These are phyloP conservation scores for Amphilophus citrinellus DNA, from an alignment of 2,113 vertebrate species.

Conservation along the genomic window DNA sequence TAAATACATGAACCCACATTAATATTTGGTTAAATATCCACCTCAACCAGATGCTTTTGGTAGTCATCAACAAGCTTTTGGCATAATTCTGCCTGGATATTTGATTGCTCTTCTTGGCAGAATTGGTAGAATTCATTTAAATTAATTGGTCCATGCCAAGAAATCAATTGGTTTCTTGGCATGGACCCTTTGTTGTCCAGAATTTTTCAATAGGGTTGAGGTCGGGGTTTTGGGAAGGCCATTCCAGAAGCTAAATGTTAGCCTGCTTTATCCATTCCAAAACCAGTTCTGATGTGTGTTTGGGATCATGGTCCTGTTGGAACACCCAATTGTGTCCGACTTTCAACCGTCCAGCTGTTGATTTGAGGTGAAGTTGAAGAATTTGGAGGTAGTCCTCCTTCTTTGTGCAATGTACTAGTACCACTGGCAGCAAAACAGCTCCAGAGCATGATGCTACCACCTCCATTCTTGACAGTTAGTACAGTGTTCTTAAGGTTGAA, in stretches of 20 bases:
- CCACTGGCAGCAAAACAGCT: background rate
- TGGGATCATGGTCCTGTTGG: too few species aligned
- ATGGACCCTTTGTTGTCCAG: background rate
- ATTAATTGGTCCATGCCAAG: background rate
- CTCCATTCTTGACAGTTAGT: background rate
- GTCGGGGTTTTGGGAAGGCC: too few species aligned
- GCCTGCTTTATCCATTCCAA: too few species aligned
- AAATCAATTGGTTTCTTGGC: background rate
- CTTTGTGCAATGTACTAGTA: too few species aligned
- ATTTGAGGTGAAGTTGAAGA: too few species aligned
- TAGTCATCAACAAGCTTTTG: background rate
- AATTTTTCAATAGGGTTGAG: background rate
- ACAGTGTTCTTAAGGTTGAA: background rate
- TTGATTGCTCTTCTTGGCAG: background rate
- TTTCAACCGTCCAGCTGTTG: too few species aligned
- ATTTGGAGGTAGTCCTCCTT: too few species aligned
- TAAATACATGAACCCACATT: too few species aligned
- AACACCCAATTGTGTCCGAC: too few species aligned
- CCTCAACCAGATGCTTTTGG: background rate
- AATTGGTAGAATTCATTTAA: background rate
- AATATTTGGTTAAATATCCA: background rate
- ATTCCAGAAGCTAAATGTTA: too few species aligned
- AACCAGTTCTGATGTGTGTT: too few species aligned
- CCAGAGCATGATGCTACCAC: background rate
- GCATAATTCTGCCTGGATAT: background rate